Evolutionary conservation across 2,888 invertebrate genomes (phyloP), one percentile per base, ranked within the genome.

Genomic region (Chrysolina haemoptera): DNA sequence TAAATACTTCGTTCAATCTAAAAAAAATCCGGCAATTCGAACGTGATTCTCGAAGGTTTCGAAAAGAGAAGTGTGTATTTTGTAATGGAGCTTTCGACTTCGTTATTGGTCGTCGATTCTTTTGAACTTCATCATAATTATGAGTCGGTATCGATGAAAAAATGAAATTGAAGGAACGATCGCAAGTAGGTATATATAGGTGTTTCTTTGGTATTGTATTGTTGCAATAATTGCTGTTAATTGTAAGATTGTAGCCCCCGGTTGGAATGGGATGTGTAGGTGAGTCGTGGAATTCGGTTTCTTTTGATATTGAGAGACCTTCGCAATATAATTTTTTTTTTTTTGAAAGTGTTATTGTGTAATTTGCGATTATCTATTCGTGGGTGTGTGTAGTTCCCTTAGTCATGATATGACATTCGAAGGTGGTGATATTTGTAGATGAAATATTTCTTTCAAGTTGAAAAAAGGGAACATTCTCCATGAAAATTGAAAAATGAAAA

Each of bases 21-120:
- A 67, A 72, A 72, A 62, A 72, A 43, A 40, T 14, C 43, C 55
- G 41, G 53, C 66, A 66, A 71, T 35, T 62, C 27, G 65, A 68
- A 71, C 67, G 67, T 62, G 66, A 71, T 71, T 22, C 20, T 50
- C 46, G 67, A 67, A 71, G 71, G 71, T 68, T 71, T 59, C 46
- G 53, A 71, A 71, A 67, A 53, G 71, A 53, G 50, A 68, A 46
- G 62, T 41, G 50, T 55, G 12, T 22, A 20, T 48, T 48, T 48
- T 48, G 48, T 48, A 48, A 48, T 48, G 11, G 48, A 48, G 16
- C 48, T 48, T 48, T 48, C 48, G 50, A 62, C 67, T 68, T 71
- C 16, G 67, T 59, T 59, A 59, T 59, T 27, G 59, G 59, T 8
- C 59, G 59, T 59, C 59, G 59, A 59, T 59, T 59, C 59, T 59